Conservation (phyloP, 2,888 invertebrate genomes). For the Clitarchus hookeri region DNA sequence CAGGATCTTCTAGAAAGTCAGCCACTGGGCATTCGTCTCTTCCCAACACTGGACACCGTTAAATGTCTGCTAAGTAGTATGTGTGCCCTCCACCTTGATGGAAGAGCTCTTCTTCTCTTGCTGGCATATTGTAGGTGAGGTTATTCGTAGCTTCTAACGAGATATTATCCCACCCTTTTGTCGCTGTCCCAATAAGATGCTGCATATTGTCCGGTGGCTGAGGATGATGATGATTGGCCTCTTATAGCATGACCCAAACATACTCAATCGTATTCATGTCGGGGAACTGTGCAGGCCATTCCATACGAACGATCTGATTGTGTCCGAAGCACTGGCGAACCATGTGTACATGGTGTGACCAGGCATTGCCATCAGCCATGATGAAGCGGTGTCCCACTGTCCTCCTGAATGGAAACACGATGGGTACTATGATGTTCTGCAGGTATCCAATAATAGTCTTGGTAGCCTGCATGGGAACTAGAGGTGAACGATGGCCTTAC, state of each 20-base stretch:
- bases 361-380: not conserved
- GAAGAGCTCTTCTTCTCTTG: not conserved
- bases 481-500: not conserved
- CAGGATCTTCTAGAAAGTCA: not conserved
- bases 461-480: not conserved
- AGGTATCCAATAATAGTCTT: not conserved
- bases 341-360: not conserved
- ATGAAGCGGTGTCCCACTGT: not conserved
- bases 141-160: not conserved
- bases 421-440: not conserved
- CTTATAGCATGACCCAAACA: not conserved
- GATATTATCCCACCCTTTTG: not conserved
- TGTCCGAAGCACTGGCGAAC: not conserved
- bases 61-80: not conserved
- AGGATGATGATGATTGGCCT: not conserved
- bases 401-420: not conserved
- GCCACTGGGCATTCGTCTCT: not conserved
- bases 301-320: not conserved
- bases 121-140: not conserved
- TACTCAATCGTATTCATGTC: conserved; percentile 19
- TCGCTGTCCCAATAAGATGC: not conserved
- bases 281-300: conserved; percentile 19
- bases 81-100: not conserved
- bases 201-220: not conserved
- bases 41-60: not conserved